phyloP scores from a whole-genome alignment of 2,888 invertebrate genomes.

The Embidobia sp. region DNA sequence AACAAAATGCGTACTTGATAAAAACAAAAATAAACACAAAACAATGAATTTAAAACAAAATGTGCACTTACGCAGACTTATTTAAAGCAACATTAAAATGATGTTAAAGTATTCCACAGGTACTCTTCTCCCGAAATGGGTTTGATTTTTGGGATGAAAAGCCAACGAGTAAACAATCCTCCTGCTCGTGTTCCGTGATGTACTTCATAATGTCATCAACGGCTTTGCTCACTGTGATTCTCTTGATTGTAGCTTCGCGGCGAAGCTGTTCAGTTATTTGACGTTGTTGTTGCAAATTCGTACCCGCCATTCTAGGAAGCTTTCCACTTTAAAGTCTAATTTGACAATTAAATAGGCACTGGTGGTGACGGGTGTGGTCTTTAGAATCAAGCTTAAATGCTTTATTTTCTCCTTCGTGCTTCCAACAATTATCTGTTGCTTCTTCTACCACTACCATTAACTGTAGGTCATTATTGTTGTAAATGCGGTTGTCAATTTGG shows the following conservation, averaged over 20 bases:
- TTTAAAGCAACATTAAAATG: not conserved
- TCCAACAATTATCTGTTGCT: no score
- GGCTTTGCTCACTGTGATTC: conserved; percentile 93
- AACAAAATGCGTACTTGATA: no score
- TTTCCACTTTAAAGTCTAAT: not conserved
- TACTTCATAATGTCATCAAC: conserved; percentile 95
- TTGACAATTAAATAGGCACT: conserved; percentile 19
- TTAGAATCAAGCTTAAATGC: not conserved
- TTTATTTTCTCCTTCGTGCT: not conserved
- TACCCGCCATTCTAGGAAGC: conserved; percentile 89
- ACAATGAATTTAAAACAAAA: not conserved
- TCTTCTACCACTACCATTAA: no score
- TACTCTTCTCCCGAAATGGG: conserved; percentile 96
- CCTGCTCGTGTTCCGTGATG: conserved; percentile 94
- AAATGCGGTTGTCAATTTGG: no score
- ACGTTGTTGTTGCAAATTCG: conserved; percentile 96
- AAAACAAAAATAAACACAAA: not conserved
- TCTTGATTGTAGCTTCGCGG: conserved; percentile 93
- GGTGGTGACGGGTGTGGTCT: conserved; percentile 34
- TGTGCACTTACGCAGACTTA: not conserved
- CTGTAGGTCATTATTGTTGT: no score
- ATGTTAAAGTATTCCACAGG: conserved; percentile 90
- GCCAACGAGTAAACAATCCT: conserved; percentile 95
- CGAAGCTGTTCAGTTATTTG: conserved; percentile 96
- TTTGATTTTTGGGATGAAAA: conserved; percentile 97